A percentile compares a stretch with the other conserved stretches of the same genome.
Conservation (phyloP, 2,797 vertebrate genomes). For the Tragelaphus oryx region DNA sequence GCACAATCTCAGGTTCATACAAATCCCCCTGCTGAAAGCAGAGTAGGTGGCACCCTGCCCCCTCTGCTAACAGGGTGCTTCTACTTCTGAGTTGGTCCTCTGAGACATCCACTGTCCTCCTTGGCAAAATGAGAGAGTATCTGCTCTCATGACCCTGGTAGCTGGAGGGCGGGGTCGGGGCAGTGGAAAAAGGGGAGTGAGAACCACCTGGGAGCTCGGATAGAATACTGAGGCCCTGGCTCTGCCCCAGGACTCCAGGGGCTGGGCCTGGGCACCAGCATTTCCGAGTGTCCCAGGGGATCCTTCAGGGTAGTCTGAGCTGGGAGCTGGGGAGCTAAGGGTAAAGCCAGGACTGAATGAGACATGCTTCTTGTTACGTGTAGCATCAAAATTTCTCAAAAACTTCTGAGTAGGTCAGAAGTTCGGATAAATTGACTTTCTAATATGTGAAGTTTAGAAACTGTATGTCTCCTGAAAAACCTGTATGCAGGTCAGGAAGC, state of each 20-base stretch:
- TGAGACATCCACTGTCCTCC: neutral
- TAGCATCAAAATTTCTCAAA: neutral
- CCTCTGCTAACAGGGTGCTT: accelerated
- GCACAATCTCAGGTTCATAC: too few relatives aligned
- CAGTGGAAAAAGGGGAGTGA: neutral
- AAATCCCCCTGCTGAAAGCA: neutral
- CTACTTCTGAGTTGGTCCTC: neutral
- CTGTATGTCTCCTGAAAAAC: neutral
- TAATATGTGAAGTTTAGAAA: neutral
- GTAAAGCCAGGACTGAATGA: neutral
- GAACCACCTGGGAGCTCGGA: neutral
- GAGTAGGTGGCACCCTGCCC: neutral
- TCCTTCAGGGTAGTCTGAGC: too few relatives aligned
- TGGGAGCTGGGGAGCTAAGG: neutral
- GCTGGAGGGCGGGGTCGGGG: accelerated
- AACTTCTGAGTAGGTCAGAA: neutral
- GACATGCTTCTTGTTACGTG: neutral
- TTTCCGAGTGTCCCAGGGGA: neutral
- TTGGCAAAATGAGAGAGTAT: neutral
- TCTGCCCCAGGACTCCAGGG: neutral
- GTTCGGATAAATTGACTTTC: neutral
- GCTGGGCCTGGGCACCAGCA: neutral
- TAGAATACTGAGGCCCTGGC: accelerated
- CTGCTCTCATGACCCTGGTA: neutral
- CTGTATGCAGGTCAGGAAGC: neutral